Percentiles rank a stretch among this genome's conserved stretches.
phyloP scores from a whole-genome alignment of 2,113 vertebrate genomes.

The Lagopus leucura region DNA sequence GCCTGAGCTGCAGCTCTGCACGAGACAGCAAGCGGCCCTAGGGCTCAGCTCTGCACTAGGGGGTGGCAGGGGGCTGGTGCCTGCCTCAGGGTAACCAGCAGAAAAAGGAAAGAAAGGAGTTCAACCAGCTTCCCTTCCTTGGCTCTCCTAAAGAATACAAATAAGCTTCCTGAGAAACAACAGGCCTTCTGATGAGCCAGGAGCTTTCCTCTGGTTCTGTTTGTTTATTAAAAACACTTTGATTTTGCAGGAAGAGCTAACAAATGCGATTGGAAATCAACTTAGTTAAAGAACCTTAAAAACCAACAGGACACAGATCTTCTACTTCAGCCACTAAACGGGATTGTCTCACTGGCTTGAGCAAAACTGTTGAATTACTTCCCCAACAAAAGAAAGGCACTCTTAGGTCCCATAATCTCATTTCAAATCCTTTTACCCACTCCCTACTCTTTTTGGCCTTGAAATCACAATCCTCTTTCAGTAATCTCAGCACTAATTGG shows the following conservation, averaged over 20 bases:
- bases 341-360: slow-evolving; percentile 75
- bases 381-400: slow-evolving; percentile 80
- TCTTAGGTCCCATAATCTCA: slow-evolving; percentile 83
- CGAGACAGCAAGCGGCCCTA: background rate
- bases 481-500: slow-evolving; percentile 80
- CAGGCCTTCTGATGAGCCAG: background rate
- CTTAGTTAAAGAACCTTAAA: slow-evolving; percentile 41
- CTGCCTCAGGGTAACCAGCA: background rate
- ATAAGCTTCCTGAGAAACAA: slow-evolving; percentile 36
- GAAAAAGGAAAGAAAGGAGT: background rate
- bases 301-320: slow-evolving; percentile 60
- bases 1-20: slow-evolving; percentile 10
- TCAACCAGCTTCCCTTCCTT: background rate
- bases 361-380: slow-evolving; percentile 77
- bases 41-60: background rate
- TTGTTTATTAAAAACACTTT: slow-evolving; percentile 56
- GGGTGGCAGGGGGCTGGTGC: background rate
- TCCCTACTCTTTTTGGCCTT: slow-evolving; percentile 79
- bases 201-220: slow-evolving; percentile 7
- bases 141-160: slow-evolving; percentile 28
- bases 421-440: slow-evolving; percentile 85
- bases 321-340: slow-evolving; percentile 71
- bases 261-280: slow-evolving; percentile 42
- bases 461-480: slow-evolving; percentile 84
- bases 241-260: slow-evolving; percentile 48